phyloP scores from a whole-genome alignment of 2,113 vertebrate genomes.

The Oncorhynchus mykiss region DNA sequence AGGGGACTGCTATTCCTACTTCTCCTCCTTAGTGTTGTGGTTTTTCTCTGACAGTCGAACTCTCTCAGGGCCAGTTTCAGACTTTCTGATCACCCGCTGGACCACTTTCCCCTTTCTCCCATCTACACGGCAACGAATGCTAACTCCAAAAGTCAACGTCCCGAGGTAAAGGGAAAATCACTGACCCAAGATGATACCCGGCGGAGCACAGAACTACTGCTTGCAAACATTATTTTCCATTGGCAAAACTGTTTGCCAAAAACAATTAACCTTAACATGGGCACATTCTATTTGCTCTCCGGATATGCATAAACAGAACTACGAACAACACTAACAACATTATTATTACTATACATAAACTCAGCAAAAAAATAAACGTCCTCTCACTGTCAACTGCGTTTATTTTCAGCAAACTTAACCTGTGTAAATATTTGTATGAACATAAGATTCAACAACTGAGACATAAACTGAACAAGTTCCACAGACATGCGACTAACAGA shows the following conservation, averaged over 20 bases:
- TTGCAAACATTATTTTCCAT: slow-evolving; percentile 55
- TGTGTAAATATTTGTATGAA: no score
- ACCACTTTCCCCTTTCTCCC: slow-evolving; percentile 50
- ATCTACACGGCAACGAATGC: slow-evolving; percentile 19
- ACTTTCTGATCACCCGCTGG: slow-evolving; percentile 57
- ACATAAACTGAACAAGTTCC: no score
- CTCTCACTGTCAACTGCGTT: no score
- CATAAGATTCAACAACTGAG: no score
- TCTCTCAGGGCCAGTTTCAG: slow-evolving; percentile 64
- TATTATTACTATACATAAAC: no score
- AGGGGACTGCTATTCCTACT: slow-evolving; percentile 45
- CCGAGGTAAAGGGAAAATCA: slow-evolving; percentile 33
- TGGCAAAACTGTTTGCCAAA: slow-evolving; percentile 37
- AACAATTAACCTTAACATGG: slow-evolving; percentile 56
- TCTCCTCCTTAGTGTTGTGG: slow-evolving; percentile 50
- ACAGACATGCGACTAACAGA: no score
- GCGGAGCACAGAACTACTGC: slow-evolving; percentile 14
- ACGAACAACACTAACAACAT: background rate
- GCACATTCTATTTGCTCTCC: slow-evolving; percentile 7
- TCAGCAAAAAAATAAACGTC: no score
- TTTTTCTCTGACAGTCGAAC: slow-evolving; percentile 51
- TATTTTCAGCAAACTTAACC: no score
- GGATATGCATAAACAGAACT: slow-evolving; percentile 1
- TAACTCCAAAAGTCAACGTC: slow-evolving; percentile 48
- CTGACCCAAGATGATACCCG: slow-evolving; percentile 42